Evolutionary conservation across 2,888 invertebrate species (phyloP).

Genomic region (Drosophila pseudotakahashii): DNA sequence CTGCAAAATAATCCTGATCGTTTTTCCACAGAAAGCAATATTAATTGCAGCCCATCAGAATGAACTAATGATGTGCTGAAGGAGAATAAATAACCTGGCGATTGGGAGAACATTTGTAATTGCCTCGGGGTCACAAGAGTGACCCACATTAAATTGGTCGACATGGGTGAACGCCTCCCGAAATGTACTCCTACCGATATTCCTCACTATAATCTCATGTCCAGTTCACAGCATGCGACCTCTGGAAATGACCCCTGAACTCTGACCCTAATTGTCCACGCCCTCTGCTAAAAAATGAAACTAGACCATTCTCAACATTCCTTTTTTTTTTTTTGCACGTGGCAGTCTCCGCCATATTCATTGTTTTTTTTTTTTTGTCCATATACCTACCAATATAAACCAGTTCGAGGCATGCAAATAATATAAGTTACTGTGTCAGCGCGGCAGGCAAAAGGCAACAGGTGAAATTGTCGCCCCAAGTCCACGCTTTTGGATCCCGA

Average conservation of each 20-base stretch:
- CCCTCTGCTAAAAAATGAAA: slow-evolving; percentile 24
- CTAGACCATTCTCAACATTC: slow-evolving; percentile 16
- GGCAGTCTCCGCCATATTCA: slow-evolving; percentile 37
- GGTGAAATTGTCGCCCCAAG: slow-evolving; percentile 82
- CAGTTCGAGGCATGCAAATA: slow-evolving; percentile 76
- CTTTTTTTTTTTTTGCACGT: slow-evolving; percentile 39
- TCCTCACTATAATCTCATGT: slow-evolving; percentile 3
- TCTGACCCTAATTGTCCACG: slow-evolving; percentile 39
- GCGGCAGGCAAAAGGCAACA: slow-evolving; percentile 72
- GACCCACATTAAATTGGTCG: slow-evolving; percentile 63
- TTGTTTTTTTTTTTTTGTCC: no score
- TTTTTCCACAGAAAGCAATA: neutral
- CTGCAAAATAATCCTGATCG: neutral
- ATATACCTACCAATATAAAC: slow-evolving; percentile 14
- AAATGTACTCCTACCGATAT: neutral
- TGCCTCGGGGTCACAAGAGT: slow-evolving; percentile 11
- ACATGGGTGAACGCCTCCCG: slow-evolving; percentile 19
- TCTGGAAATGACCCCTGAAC: slow-evolving; percentile 9
- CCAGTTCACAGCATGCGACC: slow-evolving; percentile 14
- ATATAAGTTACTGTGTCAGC: slow-evolving; percentile 83
- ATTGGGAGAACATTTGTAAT: slow-evolving; percentile 22
- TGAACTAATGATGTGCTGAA: slow-evolving; percentile 31
- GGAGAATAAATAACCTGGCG: slow-evolving; percentile 9
- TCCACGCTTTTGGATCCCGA: slow-evolving; percentile 14
- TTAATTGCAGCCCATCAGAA: neutral